Percentiles rank a stretch among this genome's conserved stretches.
phyloP scores from a whole-genome alignment of 2,113 vertebrate genomes.

The Chitala chitala region DNA sequence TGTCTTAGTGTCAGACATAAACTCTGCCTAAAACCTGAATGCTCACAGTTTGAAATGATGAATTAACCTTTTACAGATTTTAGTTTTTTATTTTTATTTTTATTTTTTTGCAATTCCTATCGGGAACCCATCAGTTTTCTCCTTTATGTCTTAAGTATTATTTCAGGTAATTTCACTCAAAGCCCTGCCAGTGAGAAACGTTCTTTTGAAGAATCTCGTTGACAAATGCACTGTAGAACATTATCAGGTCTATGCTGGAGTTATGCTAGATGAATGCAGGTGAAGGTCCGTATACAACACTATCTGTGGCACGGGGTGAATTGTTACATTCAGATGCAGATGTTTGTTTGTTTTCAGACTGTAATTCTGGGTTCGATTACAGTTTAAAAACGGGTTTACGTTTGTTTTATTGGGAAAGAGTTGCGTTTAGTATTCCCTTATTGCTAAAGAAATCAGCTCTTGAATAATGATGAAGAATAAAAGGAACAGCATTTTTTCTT shows the following conservation, averaged over 20 bases:
- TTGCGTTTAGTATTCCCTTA: background rate
- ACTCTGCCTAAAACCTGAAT: background rate
- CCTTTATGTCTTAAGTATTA: background rate
- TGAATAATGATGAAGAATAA: constrained; percentile 20
- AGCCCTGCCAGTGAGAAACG: background rate
- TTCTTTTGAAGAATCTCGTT: too few species aligned
- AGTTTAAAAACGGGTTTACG: constrained; percentile 44
- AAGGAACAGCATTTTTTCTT: constrained; percentile 29
- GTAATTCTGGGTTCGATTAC: constrained; percentile 43
- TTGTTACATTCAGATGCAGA: constrained; percentile 29
- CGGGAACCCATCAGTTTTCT: background rate
- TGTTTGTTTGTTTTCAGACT: constrained; percentile 28
- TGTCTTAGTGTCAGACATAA: constrained; percentile 1
- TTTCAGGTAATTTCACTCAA: background rate
- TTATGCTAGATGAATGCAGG: background rate
- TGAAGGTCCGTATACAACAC: constrained; percentile 34
- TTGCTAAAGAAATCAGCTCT: constrained; percentile 20
- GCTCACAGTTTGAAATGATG: background rate
- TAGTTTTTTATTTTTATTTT: background rate
- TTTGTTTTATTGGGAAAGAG: constrained; percentile 26
- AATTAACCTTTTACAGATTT: background rate
- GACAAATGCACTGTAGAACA: too few species aligned
- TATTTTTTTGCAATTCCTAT: background rate
- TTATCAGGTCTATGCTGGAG: too few species aligned
- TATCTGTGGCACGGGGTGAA: constrained; percentile 16